These are phyloP conservation scores for Chouioia cunea DNA, from an alignment of 2,888 invertebrate genomes.

Conservation along the genomic window DNA sequence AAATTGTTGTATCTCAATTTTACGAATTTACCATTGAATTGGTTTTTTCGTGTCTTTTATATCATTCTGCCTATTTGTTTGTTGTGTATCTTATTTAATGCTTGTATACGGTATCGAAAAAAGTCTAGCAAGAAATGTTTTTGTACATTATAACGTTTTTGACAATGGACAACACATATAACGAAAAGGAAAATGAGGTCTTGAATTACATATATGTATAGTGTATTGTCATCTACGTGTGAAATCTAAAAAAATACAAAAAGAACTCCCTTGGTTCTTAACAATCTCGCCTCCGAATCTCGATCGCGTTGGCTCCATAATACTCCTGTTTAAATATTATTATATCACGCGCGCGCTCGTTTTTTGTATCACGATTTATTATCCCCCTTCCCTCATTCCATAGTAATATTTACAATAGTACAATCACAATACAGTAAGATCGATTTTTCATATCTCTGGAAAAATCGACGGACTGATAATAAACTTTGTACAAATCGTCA, in stretches of 20 bases:
- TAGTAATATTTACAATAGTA: conserved; percentile 45
- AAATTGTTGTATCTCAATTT: conserved; percentile 48
- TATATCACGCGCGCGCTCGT: conserved; percentile 12
- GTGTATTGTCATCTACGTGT: neutral
- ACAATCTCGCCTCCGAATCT: conserved; percentile 42
- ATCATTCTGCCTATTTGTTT: conserved; percentile 25
- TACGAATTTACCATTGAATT: conserved; percentile 54
- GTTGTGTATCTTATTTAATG: conserved; percentile 10
- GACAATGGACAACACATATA: no score
- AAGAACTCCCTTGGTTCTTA: conserved; percentile 1
- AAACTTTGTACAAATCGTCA: conserved; percentile 40
- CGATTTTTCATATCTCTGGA: conserved; percentile 15
- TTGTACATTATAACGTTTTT: conserved; percentile 32
- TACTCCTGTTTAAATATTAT: neutral
- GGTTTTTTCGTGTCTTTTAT: conserved; percentile 28
- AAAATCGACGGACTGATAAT: conserved; percentile 33
- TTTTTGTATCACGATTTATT: neutral
- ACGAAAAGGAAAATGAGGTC: no score
- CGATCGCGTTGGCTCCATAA: conserved; percentile 40
- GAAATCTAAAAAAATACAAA: conserved; percentile 29
- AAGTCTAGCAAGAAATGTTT: conserved; percentile 23
- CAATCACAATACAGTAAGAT: conserved; percentile 33
- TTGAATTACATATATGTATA: no score
- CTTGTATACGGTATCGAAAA: neutral
- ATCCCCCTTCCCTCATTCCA: conserved; percentile 22